Percentiles rank a stretch among this genome's conserved stretches.
phyloP scores from a whole-genome alignment of 1,140 invertebrate species.

The Gerris buenoi region DNA sequence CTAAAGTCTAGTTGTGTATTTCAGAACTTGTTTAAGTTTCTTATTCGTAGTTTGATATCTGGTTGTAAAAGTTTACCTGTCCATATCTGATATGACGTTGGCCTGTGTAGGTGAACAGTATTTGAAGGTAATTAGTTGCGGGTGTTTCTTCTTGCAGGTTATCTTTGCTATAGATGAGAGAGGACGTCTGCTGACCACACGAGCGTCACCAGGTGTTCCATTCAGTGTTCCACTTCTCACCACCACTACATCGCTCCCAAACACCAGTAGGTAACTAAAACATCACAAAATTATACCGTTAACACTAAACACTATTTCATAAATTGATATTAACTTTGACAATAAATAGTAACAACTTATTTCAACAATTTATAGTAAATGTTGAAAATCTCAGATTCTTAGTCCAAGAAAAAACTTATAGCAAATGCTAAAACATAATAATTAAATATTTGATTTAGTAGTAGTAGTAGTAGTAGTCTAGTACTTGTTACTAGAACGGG shows the following conservation, averaged over 20 bases:
- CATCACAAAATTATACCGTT: constrained; percentile 18
- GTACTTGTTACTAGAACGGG: too few species aligned
- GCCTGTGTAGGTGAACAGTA: constrained; percentile 67
- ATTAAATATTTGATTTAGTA: too few species aligned
- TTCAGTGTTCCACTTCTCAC: constrained; percentile 52
- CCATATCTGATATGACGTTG: constrained; percentile 66
- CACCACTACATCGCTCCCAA: constrained; percentile 71
- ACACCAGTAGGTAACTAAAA: constrained; percentile 70
- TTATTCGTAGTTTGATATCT: too few species aligned
- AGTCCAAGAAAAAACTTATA: too few species aligned
- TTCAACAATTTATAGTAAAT: neutral
- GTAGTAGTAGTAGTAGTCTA: too few species aligned
- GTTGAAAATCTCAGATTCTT: neutral
- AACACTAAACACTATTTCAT: neutral
- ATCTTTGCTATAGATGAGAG: constrained; percentile 87
- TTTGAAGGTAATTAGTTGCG: constrained; percentile 90
- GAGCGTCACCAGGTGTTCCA: constrained; percentile 56
- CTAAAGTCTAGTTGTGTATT: too few species aligned
- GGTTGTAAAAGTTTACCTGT: constrained; percentile 39
- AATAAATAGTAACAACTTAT: neutral
- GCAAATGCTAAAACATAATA: too few species aligned
- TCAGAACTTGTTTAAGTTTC: too few species aligned
- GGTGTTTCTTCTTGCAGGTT: constrained; percentile 82
- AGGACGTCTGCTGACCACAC: constrained; percentile 67
- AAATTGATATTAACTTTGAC: neutral